phyloP scores from a whole-genome alignment of 2,888 invertebrate species.

The Drosophila phalerata region DNA sequence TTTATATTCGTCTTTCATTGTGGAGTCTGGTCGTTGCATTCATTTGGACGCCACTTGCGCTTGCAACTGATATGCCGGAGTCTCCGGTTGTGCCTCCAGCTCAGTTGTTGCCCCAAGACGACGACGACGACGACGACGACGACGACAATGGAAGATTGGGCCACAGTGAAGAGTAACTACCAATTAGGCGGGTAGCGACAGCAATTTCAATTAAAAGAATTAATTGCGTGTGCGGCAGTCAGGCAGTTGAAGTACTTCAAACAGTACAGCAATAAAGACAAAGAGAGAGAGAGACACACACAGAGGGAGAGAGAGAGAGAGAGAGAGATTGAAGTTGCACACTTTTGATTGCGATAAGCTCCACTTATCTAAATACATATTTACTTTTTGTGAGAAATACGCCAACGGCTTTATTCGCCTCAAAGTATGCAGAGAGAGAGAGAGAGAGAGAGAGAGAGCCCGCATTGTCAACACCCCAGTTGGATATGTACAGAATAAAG shows the following conservation, averaged over 20 bases:
- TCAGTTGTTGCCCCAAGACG: constrained; percentile 14
- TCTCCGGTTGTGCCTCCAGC: constrained; percentile 5
- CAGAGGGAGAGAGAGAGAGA: not conserved
- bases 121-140: constrained; percentile 4
- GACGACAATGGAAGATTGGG: constrained; percentile 29
- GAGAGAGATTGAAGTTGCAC: constrained; percentile 30
- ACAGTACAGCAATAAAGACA: not conserved
- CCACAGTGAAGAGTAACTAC: constrained; percentile 67
- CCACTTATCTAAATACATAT: constrained; percentile 79
- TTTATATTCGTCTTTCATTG: constrained; percentile 43
- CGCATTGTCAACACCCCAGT: constrained; percentile 36
- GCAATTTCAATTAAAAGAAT: constrained; percentile 80
- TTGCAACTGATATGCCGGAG: constrained; percentile 69
- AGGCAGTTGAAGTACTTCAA: constrained; percentile 58
- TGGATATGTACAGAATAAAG: constrained; percentile 3
- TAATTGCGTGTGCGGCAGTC: constrained; percentile 73
- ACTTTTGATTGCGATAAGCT: constrained; percentile 62
- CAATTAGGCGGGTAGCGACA: constrained; percentile 78
- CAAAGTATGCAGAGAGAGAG: constrained; percentile 34
- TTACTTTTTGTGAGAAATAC: constrained; percentile 45
- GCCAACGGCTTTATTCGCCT: constrained; percentile 28
- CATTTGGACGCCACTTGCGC: constrained; percentile 71
- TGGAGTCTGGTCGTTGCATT: constrained; percentile 63
- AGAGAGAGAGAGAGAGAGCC: too few species aligned
- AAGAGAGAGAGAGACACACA: not conserved